Percentiles rank a stretch among this genome's conserved stretches.
Evolutionary conservation across 2,888 invertebrate genomes (phyloP).

Genomic region (Entomobrya multifasciata): DNA sequence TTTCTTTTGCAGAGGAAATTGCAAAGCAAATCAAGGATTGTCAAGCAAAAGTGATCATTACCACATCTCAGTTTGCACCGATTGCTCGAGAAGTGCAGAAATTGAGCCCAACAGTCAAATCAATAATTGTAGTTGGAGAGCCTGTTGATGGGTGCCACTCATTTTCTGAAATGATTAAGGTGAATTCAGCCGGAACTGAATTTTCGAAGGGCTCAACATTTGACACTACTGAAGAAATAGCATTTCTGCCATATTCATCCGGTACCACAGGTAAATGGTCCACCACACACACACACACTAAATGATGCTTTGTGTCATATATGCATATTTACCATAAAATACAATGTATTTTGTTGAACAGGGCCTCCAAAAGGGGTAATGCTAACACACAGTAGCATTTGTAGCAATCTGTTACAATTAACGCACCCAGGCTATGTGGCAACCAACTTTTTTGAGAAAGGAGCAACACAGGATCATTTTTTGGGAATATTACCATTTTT

Average conservation of each 20-base stretch:
- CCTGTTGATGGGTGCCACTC: slow-evolving; percentile 46
- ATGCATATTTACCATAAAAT: too few relatives aligned
- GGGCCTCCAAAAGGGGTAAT: slow-evolving; percentile 66
- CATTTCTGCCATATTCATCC: slow-evolving; percentile 70
- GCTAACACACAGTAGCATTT: slow-evolving; percentile 85
- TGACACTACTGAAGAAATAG: slow-evolving; percentile 65
- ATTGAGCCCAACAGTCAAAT: slow-evolving; percentile 37
- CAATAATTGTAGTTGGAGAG: slow-evolving; percentile 54
- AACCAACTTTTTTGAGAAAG: slow-evolving; percentile 48
- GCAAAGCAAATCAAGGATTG: slow-evolving; percentile 85
- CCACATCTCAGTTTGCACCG: slow-evolving; percentile 81
- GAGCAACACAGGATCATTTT: slow-evolving; percentile 84
- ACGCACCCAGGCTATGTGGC: slow-evolving; percentile 62
- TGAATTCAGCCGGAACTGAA: slow-evolving; percentile 69
- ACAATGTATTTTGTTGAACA: neutral
- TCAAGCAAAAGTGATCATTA: slow-evolving; percentile 86
- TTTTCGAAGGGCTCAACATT: slow-evolving; percentile 71
- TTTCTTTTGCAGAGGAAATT: slow-evolving; percentile 85
- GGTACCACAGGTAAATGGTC: slow-evolving; percentile 68
- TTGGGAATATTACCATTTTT: slow-evolving; percentile 89
- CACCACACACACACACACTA: too few relatives aligned
- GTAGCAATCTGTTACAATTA: slow-evolving; percentile 82
- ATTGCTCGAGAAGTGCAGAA: slow-evolving; percentile 38
- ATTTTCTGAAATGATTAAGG: slow-evolving; percentile 70
- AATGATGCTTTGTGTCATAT: too few relatives aligned